Evolutionary conservation across 1,140 invertebrate species (phyloP).

Genomic region (Pogonus chalceus): DNA sequence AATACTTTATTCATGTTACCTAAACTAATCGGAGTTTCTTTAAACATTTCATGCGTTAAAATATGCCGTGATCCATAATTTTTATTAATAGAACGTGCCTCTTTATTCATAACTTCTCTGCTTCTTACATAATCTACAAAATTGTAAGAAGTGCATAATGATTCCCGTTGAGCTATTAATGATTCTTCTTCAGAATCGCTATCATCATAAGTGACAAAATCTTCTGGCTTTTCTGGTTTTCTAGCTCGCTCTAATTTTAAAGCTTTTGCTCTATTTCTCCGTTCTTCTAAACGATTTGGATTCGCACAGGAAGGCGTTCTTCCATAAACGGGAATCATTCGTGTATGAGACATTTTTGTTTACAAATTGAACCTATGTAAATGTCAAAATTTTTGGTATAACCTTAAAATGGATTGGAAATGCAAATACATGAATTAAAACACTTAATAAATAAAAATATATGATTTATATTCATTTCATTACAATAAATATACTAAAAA

Average conservation of each 20-base stretch:
- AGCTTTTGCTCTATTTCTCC: conserved; percentile 52
- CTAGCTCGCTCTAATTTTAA: conserved; percentile 54
- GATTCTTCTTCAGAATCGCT: conserved; percentile 75
- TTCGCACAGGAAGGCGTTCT: conserved; percentile 62
- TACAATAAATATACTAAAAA: too few species aligned
- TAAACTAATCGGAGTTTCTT: conserved; percentile 69
- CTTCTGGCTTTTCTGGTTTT: conserved; percentile 77
- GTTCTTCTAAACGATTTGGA: conserved; percentile 57
- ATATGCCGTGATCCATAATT: conserved; percentile 77
- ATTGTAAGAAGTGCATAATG: conserved; percentile 70
- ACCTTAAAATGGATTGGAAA: too few species aligned
- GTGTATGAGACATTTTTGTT: conserved; percentile 49
- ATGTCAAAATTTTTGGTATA: too few species aligned
- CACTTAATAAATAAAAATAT: too few species aligned
- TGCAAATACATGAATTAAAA: too few species aligned
- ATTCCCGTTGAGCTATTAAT: conserved; percentile 54
- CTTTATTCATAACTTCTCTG: conserved; percentile 61
- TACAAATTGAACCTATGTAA: too few species aligned
- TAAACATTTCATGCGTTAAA: conserved; percentile 78
- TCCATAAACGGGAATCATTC: conserved; percentile 48
- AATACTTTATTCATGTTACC: conserved; percentile 93
- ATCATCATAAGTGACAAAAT: conserved; percentile 79
- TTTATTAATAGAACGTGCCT: conserved; percentile 55
- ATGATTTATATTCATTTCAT: too few species aligned
- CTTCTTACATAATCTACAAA: conserved; percentile 74